Base-by-base conservation (phyloP, 2,888 invertebrate species). In the Torymus aiolomorphi region DNA sequence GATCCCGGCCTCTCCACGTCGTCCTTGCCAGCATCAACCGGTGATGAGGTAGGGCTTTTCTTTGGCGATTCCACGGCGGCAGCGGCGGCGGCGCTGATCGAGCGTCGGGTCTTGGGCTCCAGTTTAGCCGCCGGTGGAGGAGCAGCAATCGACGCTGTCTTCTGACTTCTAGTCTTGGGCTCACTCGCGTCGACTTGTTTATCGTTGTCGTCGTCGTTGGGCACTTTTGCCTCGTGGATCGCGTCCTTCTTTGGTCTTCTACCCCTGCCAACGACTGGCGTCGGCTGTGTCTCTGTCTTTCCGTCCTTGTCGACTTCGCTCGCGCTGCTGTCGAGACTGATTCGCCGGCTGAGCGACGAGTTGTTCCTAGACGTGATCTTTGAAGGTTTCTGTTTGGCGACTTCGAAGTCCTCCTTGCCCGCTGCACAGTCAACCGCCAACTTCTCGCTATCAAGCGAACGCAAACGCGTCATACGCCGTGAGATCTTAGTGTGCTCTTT, bases 351-450 rank as follows among this genome's bases (percentile, higher is more conserved):
- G 14, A 62, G 4, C 16, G 81, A 82, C 10, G 83, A 81, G 70
- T 82, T 83, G 70, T 82, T 83, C 42, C 84, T 83, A 10, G 85
- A 83, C 0, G 82, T 80, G 8, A 75, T 78, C n/a, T 52, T 62
- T 49, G 49, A 13, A 1, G 2, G 11, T 16, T 12, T 65, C 81
- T 73, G 51, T 52, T 63, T 83, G 77, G 67, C 5, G 80, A 49
- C 2, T 80, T 74, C 72, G 16, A 2, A 1, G 10, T 52, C 49
- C 13, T 61, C 63, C 4, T 74, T 70, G 16, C 20, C 16, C 20
- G 14, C 16, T 3, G 67, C 54, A 10, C 12, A 10, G 16, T 16
- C 3, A 5, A 1, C 31, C 16, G 72, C 13, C 11, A 78, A 56
- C 42, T 83, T 84, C 3, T 84, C 80, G 0, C 3, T 20, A 1